Base-by-base conservation (phyloP, 2,113 vertebrate species). In the Chauna torquata region DNA sequence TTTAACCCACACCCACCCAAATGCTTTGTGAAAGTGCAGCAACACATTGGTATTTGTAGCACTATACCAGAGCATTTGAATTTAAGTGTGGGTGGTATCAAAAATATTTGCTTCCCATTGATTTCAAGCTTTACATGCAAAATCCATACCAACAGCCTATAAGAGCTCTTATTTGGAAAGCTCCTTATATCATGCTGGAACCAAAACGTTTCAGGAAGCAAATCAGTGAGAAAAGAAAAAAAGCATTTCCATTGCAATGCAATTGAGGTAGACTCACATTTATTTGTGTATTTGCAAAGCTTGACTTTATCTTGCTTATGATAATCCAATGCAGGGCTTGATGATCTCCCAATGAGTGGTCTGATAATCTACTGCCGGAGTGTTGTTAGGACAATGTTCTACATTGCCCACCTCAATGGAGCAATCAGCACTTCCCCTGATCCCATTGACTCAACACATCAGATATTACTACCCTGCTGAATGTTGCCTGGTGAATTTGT, bases 51-150 rank as follows among this genome's bases (percentile, higher is more conserved):
- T 91, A 91, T 96, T 95, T 72, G 44, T 70, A 92, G 58, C 22
- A 45, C 25, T 82, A 9, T 59, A 65, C 28, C 55, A 59, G 68
- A 91, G 4, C 24, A 76, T 68, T 76, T 88, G 19, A 88, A 91
- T 92, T 76, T 75, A 68, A 52, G 16, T 64, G 45, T 68, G 44
- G 23, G 14, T 82, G 57, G 16, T 52, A 82, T 68, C 36, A 66
- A 49, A 71, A 55, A 57, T 16, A 30, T 88, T 91, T 86, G 30
- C 47, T 91, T 94, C 47, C 28, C n/a, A 68, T n/a, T 82, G 65
- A 82, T 78, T 88, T 89, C 64, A 84, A 68, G 8, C 12, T 89
- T 87, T 77, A 84, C 84, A 96, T 66, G 49, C 16, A 81, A 83
- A 92, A 65, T 69, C 9, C 10, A 27, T 49, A 83, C 4, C 34